Evolutionary conservation across 2,113 vertebrate species (phyloP), one percentile per base, ranked within the genome.

Genomic region (Embiotoca jacksoni): DNA sequence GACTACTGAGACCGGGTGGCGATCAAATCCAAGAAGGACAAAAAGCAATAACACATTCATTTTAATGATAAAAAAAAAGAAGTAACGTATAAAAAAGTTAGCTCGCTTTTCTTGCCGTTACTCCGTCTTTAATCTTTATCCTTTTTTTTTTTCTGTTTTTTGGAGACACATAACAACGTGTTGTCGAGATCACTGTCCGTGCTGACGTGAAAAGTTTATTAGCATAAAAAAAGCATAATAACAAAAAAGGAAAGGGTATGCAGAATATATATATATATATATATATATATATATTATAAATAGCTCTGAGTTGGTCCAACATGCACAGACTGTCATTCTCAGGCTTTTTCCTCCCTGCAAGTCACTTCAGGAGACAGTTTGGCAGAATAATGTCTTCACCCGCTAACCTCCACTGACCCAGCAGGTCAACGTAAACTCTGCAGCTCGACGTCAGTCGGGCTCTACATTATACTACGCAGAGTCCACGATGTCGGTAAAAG

Each of bases 311-410:
- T 55, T 0, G 2, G 23, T 55, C 36, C 39, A 70, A 70, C 49
- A 54, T n/a, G 54, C 49, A 33, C 23, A 23, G 23, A 23, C 23
- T 23, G 23, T 23, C 23, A 23, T 23, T 71, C 56, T 72, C 77
- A 64, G 67, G 39, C 15, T 61, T 30, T 16, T 52, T 10, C 7
- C 35, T 1, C 10, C 13, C 0, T 23, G 56, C 16, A 2, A 35
- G 41, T 64, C 30, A 4, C n/a, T 58, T n/a, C 1, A 47, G 50
- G 13, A 56, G 63, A 58, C 47, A 69, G 63, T 32, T 49, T 31
- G 55, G 3, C 47, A 37, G 69, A 70, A 9, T 44, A 50, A 82
- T 5, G 44, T 58, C 47, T 54, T n/a, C 1, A 50, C 66, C 66
- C 46, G 3, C 36, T 30, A 60, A 49, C 74, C 76, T 33, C 57